Evolutionary conservation across 2,888 invertebrate species (phyloP), one percentile per base, ranked within the genome.

Genomic region (Heliconius ethilla): DNA sequence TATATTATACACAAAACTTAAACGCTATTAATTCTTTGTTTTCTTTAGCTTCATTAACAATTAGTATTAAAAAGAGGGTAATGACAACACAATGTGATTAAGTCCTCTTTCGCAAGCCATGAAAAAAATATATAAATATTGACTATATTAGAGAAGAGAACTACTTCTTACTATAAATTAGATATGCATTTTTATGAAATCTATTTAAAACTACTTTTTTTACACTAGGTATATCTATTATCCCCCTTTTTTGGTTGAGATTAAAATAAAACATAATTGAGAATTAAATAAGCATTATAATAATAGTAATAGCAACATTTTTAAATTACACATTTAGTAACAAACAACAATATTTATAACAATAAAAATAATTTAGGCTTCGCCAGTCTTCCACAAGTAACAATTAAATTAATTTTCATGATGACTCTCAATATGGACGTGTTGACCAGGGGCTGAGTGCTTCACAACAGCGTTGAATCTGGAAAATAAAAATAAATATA

Each of bases 391-490:
- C 76, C 81, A 79, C 79, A 83, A 83, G 81, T 81, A 81, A 81
- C 73, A 80, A 79, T 66, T 76, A 69, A 25, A 62, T 75, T 75
- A 81, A 40, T 80, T 78, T 40, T 91, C 86, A 83, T 93, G 93
- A 84, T 92, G 92, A 80, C 87, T 92, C 70, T 91, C 87, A 37
- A 90, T 89, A 51, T 92, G 90, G 2, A 90, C 91, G 59, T 91
- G 92, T 37, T 93, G 93, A 10, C 90, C 88, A 10, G 94, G 94
- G 0, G 93, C 94, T 7, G 94, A 90, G 82, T 95, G 95, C 82
- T 95, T 95, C 10, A 96, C 95, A 3, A 95, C 89, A 1, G 95
- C 95, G 83, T 94, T 95, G 85, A 96, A 96, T 80, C 96, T 96
- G 87, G 67, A 84, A 82, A 70, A 33, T 65, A 69, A 80, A 62